These are phyloP conservation scores for Lophotriccus pileatus DNA, from an alignment of 2,797 vertebrate species.

Conservation along the genomic window DNA sequence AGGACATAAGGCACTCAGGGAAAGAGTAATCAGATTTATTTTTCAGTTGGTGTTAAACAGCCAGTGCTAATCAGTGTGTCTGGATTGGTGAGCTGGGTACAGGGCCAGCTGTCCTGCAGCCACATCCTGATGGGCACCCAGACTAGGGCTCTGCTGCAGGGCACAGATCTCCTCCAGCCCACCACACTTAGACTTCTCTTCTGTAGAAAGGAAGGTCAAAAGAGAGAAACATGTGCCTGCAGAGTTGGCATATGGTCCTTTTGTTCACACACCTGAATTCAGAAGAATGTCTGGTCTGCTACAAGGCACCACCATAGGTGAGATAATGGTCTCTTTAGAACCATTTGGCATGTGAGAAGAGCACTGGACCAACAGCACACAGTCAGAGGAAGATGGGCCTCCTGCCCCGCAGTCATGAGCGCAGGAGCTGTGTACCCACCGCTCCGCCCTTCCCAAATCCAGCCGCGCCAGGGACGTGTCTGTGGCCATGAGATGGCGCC, in stretches of 20 bases:
- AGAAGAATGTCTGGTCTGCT: background rate
- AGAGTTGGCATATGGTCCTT: background rate
- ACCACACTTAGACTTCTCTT: background rate
- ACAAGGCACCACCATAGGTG: background rate
- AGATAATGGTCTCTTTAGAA: background rate
- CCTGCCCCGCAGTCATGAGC: rapidly evolving
- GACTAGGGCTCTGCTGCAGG: background rate
- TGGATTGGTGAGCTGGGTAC: rapidly evolving
- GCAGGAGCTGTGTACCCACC: rapidly evolving
- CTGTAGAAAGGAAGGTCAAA: background rate
- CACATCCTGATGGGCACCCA: background rate
- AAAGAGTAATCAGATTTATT: background rate
- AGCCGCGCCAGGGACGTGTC: rapidly evolving
- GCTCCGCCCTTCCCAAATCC: rapidly evolving
- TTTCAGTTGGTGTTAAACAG: background rate
- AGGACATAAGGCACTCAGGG: background rate
- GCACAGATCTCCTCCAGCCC: background rate
- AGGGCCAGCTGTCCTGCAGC: background rate
- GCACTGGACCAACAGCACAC: background rate
- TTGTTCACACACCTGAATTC: background rate
- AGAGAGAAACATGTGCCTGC: rapidly evolving
- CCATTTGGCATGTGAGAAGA: background rate
- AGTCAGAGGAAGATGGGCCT: background rate
- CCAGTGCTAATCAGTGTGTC: rapidly evolving
- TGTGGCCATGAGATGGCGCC: background rate